Evolutionary conservation across 2,888 invertebrate species (phyloP), one percentile per base, ranked within the genome.

Genomic region (Lathronympha strigana): DNA sequence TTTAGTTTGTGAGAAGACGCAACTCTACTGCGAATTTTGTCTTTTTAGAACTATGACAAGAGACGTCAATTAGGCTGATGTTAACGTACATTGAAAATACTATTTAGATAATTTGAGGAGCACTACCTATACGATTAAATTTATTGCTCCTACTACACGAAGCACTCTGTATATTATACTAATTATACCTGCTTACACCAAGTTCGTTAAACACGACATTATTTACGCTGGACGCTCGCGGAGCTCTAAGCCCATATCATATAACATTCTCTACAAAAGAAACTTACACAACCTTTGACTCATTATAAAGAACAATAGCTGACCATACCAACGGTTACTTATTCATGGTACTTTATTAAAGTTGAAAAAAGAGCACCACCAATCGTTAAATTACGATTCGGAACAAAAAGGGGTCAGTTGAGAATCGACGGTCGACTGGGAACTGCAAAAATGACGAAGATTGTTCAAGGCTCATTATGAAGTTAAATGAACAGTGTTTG

Each of bases 391-490:
- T 85, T 86, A 86, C 78, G 80, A 82, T 80, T 81, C 76, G 68
- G 74, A 80, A 79, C 78, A 76, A 86, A 87, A 87, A 82, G 81
- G 79, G 83, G 81, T 84, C 82, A 81, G 75, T 75, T 68, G 71
- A 71, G 75, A 68, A 69, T 75, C 74, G 75, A 79, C 79, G 82
- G 76, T 79, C 80, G 80, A 81, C 80, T 78, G 83, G 77, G 78
- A 80, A 84, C 80, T 83, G 84, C 82, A 86, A 83, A 84, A 87
- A 87, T 84, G 85, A 80, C 80, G 83, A 83, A 81, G 81, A 85
- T 86, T 87, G 86, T 89, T 90, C 87, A 89, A 85, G 89, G 86
- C 85, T 88, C 86, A 89, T 90, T 90, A 89, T 83, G 81, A 79
- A 82, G 78, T 83, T 83, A 84, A 88, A 87, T 86, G 83, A 86